These are phyloP conservation scores for Cardinalis cardinalis DNA, from an alignment of 2,113 vertebrate species.

Conservation along the genomic window DNA sequence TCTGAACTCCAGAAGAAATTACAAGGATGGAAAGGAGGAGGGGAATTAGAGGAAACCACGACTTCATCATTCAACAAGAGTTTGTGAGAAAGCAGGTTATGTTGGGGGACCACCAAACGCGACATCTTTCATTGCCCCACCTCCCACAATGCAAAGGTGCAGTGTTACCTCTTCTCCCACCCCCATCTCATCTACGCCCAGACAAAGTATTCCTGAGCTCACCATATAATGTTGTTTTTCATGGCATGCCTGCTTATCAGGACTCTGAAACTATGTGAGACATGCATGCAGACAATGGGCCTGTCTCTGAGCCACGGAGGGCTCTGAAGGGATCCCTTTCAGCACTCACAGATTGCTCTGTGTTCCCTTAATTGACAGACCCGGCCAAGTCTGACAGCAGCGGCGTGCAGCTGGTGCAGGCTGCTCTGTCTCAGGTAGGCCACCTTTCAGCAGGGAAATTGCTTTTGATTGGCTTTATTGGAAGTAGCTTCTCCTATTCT, in stretches of 20 bases:
- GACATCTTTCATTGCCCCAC: conserved; percentile 78
- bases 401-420: conserved; percentile 80
- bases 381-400: conserved; percentile 80
- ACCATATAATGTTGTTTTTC: conserved; percentile 89
- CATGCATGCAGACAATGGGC: conserved; percentile 89
- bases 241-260: conserved; percentile 87
- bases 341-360: conserved; percentile 87
- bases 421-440: conserved; percentile 77
- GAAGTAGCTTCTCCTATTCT: conserved; percentile 61
- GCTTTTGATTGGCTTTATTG: conserved; percentile 78
- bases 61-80: conserved; percentile 75
- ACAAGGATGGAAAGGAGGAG: conserved; percentile 40
- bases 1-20: conserved; percentile 56
- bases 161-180: conserved; percentile 81
- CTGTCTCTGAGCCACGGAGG: conserved; percentile 80
- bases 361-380: conserved; percentile 92
- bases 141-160: conserved; percentile 78
- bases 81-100: conserved; percentile 67
- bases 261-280: conserved; percentile 93
- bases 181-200: conserved; percentile 72
- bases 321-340: conserved; percentile 89
- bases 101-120: conserved; percentile 83
- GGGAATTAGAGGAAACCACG: conserved; percentile 1
- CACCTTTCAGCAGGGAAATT: conserved; percentile 87
- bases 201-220: conserved; percentile 76